Conservation (phyloP, 2,797 vertebrate genomes). For the Pteronotus mesoamericanus region DNA sequence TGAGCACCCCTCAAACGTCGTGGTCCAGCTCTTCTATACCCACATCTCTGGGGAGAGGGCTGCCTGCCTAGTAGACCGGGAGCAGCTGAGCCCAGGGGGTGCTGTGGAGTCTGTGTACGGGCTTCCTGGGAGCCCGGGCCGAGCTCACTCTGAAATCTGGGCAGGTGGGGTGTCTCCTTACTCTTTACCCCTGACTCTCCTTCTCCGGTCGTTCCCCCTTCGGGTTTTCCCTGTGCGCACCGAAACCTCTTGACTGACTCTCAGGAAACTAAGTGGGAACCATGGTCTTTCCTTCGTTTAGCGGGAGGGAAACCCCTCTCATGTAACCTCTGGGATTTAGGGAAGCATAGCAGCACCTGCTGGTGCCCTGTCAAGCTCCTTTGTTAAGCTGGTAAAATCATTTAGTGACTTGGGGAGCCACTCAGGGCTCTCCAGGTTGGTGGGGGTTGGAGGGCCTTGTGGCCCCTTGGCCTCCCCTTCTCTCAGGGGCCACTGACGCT, state of each 20-base stretch:
- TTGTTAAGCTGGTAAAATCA: not conserved
- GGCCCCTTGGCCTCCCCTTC: not conserved
- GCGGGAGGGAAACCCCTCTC: not conserved
- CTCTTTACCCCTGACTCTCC: not conserved
- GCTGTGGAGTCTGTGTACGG: not conserved
- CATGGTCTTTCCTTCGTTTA: not conserved
- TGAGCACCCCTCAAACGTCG: not conserved
- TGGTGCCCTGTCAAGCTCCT: not conserved
- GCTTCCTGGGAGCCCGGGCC: accelerated
- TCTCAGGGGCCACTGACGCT: not conserved
- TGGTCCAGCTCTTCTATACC: not conserved
- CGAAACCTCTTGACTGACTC: not conserved
- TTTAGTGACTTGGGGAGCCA: not conserved
- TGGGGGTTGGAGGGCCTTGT: not conserved
- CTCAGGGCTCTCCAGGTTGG: not conserved
- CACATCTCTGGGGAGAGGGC: not conserved
- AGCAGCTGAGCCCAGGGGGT: not conserved
- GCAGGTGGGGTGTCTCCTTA: accelerated
- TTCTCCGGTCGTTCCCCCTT: not conserved
- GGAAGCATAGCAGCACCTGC: not conserved
- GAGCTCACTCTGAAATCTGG: not conserved
- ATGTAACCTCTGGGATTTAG: not conserved
- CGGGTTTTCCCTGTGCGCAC: not conserved
- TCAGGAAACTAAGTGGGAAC: not conserved
- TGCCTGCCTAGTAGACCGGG: not conserved